Base-by-base conservation (phyloP, 2,888 invertebrate species). In the Pseudococcus jackbeardsleyi region DNA sequence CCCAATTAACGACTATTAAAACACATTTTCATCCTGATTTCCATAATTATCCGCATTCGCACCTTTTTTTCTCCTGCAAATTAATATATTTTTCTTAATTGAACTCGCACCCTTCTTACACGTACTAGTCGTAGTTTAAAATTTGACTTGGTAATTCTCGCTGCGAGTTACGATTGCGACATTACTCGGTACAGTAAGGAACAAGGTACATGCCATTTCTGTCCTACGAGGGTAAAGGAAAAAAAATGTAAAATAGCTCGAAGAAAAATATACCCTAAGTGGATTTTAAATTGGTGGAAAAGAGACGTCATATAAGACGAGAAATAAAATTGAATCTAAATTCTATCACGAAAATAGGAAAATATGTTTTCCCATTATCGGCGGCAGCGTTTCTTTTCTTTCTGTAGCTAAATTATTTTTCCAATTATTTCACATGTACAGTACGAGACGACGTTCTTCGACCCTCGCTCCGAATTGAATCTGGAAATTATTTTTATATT, bases 311-410 rank as follows among this genome's bases (percentile, higher is more conserved):
- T 39, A 42, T 79, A 79, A 79, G 79, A 79, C 79, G 79, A 79
- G 79, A 79, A 79, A 79, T 79, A 79, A 79, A 79, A 79, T 79
- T 79, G 79, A 79, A 79, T 79, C 39, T 79, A 79, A 79, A 79
- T 79, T 79, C 79, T 79, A 79, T 79, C 79, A 79, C 8, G 79
- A 79, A 79, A 79, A 79, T 79, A 79, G 79, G n/a, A 42, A 79
- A 42, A 79, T 42, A 39, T 79, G 42, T 26, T 39, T 79, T 79
- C n/a, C 79, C 42, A 42, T 42, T 79, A 79, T 79, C n/a, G 42
- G 79, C 79, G 79, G 79, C 42, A 79, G n/a, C 79, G 42, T 79
- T 42, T 79, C n/a, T 42, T 33, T 79, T 79, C 42, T 42, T 79
- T 79, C 19, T 12, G 68, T 68, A 68, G 26, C 17, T 79, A 79